Percentiles rank a stretch among this genome's conserved stretches.
phyloP scores from a whole-genome alignment of 2,888 invertebrate genomes.

The Lochmaea crataegi region DNA sequence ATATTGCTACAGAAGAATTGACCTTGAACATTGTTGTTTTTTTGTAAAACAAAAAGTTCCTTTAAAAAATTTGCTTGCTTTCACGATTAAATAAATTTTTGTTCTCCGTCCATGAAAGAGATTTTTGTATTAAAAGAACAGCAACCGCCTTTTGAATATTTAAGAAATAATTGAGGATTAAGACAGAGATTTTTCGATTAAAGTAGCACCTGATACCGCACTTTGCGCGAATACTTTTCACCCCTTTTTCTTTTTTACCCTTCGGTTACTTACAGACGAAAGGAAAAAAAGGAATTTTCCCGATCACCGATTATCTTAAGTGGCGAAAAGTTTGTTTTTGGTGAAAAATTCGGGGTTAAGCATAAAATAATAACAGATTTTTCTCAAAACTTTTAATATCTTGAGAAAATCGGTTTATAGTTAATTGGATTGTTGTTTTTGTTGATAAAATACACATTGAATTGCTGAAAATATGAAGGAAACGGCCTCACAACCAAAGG shows the following conservation, averaged over 20 bases:
- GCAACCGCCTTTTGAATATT: conserved; percentile 55
- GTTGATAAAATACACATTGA: too few relatives aligned
- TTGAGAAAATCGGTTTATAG: too few relatives aligned
- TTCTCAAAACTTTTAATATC: too few relatives aligned
- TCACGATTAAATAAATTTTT: neutral
- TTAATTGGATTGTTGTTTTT: too few relatives aligned
- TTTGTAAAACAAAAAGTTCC: too few relatives aligned
- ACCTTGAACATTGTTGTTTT: too few relatives aligned
- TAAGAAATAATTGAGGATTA: conserved; percentile 60
- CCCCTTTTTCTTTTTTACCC: conserved; percentile 43
- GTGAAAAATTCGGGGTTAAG: conserved; percentile 10
- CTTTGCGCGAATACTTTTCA: conserved; percentile 47
- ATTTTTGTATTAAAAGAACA: conserved; percentile 45
- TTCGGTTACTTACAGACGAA: conserved; percentile 32
- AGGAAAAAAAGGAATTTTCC: conserved; percentile 29
- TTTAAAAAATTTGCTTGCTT: too few relatives aligned
- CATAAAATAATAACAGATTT: neutral
- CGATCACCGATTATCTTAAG: conserved; percentile 32
- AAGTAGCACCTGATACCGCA: conserved; percentile 58
- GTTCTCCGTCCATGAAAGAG: conserved; percentile 29
- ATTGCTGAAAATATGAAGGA: too few relatives aligned
- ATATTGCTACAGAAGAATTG: too few relatives aligned
- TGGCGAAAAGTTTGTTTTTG: conserved; percentile 28
- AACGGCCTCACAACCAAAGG: too few relatives aligned
- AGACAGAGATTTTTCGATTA: conserved; percentile 59